A percentile compares a stretch with the other conserved stretches of the same genome.
Evolutionary conservation across 1,140 invertebrate species (phyloP).

Genomic region (Mya arenaria): DNA sequence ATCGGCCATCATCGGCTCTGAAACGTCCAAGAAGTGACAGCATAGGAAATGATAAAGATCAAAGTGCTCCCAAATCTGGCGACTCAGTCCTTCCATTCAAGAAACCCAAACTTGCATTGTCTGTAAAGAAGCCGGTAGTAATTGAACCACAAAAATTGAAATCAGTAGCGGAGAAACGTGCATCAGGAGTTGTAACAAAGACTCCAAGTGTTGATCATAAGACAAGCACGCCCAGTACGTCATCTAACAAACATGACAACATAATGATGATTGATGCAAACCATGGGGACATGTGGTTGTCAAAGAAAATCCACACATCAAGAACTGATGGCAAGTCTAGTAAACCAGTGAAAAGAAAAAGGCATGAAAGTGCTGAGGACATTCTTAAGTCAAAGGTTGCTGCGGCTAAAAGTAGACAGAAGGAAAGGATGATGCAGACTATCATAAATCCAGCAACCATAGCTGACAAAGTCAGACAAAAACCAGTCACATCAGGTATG

Average conservation of each 20-base stretch:
- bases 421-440: constrained; percentile 5
- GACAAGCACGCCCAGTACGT: too few relatives aligned
- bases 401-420: constrained; percentile 13
- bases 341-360: constrained; percentile 10
- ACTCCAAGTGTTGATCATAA: too few relatives aligned
- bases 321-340: neutral
- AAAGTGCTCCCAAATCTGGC: neutral
- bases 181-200: neutral
- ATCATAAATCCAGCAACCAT: constrained; percentile 3
- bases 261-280: constrained; percentile 4
- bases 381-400: neutral
- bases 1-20: neutral
- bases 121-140: neutral
- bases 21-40: neutral
- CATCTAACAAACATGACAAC: too few relatives aligned
- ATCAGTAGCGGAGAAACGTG: constrained; percentile 26
- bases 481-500: constrained; percentile 24
- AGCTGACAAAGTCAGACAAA: neutral
- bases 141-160: constrained; percentile 40
- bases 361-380: neutral
- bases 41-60: neutral
- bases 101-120: neutral
- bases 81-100: too few relatives aligned
- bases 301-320: constrained; percentile 1
- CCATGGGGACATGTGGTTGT: constrained; percentile 15